Evolutionary conservation across 2,113 vertebrate species (phyloP).

Genomic region (Ellobius talpinus): DNA sequence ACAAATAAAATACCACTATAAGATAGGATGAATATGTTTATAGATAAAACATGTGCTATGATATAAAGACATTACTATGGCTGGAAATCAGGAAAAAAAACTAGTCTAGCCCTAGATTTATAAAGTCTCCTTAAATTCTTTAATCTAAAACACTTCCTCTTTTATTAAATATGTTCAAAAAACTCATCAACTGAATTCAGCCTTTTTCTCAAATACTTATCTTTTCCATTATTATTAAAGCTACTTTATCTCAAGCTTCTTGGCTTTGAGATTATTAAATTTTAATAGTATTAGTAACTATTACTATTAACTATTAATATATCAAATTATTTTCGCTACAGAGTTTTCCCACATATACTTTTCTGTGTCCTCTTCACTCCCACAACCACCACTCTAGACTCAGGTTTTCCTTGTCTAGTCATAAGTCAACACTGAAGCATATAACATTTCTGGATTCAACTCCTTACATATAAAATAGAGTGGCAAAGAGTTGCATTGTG

Average conservation of each 20-base stretch:
- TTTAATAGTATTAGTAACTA: slow-evolving; percentile 40
- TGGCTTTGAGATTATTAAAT: slow-evolving; percentile 51
- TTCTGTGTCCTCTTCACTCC: slow-evolving; percentile 37
- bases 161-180: slow-evolving; percentile 47
- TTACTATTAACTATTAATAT: not conserved
- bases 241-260: slow-evolving; percentile 2
- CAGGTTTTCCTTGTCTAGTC: not conserved
- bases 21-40: slow-evolving; percentile 34
- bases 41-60: slow-evolving; percentile 12
- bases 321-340: slow-evolving; percentile 29
- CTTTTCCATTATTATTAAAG: slow-evolving; percentile 45
- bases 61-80: not conserved
- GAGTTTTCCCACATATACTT: not conserved
- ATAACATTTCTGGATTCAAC: slow-evolving; percentile 31
- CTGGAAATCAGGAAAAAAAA: slow-evolving; percentile 23
- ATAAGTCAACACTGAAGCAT: not conserved
- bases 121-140: not conserved
- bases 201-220: slow-evolving; percentile 42
- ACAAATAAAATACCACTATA: too few species aligned
- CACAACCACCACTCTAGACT: not conserved
- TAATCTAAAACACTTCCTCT: slow-evolving; percentile 56
- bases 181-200: slow-evolving; percentile 25
- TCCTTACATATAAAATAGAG: slow-evolving; percentile 42
- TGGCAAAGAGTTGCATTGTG: not conserved
- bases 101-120: slow-evolving; percentile 10